Conservation (phyloP, 2,113 vertebrate species). For the Patagioenas fasciata region DNA sequence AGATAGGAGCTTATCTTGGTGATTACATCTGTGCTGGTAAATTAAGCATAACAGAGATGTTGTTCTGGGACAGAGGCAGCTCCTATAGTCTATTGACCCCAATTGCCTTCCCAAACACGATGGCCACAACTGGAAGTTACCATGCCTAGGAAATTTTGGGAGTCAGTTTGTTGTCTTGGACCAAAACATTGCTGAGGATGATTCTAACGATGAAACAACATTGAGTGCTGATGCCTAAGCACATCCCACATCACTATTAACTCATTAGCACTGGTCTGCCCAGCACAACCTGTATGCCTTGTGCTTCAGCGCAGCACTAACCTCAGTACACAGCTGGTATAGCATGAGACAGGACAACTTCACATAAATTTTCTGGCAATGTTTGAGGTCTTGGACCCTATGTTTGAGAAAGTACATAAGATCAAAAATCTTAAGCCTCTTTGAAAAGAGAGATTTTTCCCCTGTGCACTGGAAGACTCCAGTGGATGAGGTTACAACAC, state of each 20-base stretch:
- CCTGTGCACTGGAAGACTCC: not conserved
- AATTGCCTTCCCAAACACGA: not conserved
- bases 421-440: not conserved
- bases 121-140: not conserved
- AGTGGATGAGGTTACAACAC: not conserved
- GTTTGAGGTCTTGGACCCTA: not conserved
- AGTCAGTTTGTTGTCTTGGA: not conserved
- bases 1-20: not conserved
- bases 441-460: not conserved
- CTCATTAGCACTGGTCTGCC: not conserved
- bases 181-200: not conserved
- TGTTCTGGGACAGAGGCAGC: not conserved
- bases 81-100: not conserved
- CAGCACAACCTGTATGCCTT: accelerated
- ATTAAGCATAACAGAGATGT: not conserved
- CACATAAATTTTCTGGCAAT: not conserved
- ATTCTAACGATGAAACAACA: not conserved
- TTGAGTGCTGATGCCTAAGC: accelerated
- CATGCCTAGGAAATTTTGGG: not conserved
- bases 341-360: not conserved
- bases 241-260: not conserved
- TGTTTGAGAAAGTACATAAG: not conserved
- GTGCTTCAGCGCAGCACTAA: too few species aligned
- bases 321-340: not conserved
- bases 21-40: not conserved